phyloP scores from a whole-genome alignment of 2,113 vertebrate species.

The Rattus norvegicus region GRCr8 NC_086033.1:20776501-20777000 shows the following conservation, averaged over 20 bases:
- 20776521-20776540: slow-evolving; percentile 14
- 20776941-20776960: background rate
- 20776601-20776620: background rate
- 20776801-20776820: slow-evolving; percentile 43
- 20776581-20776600: background rate
- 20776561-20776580: slow-evolving; percentile 43
- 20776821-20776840: slow-evolving; percentile 28
- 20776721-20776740: background rate
- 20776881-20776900: background rate
- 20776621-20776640: background rate
- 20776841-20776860: background rate
- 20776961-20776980: background rate
- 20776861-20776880: background rate
- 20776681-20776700: background rate
- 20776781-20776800: slow-evolving; percentile 38
- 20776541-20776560: slow-evolving; percentile 38
- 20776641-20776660: slow-evolving; percentile 25
- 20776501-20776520: slow-evolving; percentile 47
- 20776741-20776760: slow-evolving; percentile 42
- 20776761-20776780: slow-evolving; percentile 7
- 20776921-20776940: background rate
- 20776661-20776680: background rate
- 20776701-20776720: background rate
- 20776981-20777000: background rate
- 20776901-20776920: slow-evolving; percentile 3